phyloP scores from a whole-genome alignment of 2,797 vertebrate genomes.

The Eospalax fontanierii region DNA sequence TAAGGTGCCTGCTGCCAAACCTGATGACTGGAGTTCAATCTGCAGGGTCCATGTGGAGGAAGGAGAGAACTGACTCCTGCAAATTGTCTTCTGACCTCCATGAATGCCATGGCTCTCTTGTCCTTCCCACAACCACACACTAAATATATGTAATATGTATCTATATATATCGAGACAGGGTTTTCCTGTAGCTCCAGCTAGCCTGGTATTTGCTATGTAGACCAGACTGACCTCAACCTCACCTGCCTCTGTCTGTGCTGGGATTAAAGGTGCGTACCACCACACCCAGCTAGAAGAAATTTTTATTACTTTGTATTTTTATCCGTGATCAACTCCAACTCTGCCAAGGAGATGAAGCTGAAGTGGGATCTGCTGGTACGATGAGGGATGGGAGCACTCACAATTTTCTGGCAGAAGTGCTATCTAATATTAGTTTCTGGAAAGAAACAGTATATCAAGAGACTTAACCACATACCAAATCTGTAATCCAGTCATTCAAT shows the following conservation, averaged over 20 bases:
- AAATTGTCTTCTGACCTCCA: not conserved
- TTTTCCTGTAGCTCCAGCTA: too few relatives aligned
- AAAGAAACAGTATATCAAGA: not conserved
- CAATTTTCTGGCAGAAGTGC: not conserved
- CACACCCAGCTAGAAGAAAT: not conserved
- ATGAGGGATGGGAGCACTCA: not conserved
- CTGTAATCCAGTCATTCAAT: not conserved
- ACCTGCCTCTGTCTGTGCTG: too few relatives aligned
- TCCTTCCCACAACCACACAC: not conserved
- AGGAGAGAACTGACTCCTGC: not conserved
- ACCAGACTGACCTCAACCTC: too few relatives aligned
- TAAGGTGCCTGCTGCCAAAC: not conserved
- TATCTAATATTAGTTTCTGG: not conserved
- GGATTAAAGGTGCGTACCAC: too few relatives aligned
- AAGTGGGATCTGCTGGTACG: not conserved
- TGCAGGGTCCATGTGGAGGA: not conserved
- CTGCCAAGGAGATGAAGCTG: not conserved
- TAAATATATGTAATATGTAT: not conserved
- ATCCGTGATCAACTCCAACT: not conserved
- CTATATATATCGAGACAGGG: too few relatives aligned
- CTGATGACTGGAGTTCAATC: not conserved
- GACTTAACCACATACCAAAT: not conserved
- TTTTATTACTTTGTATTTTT: not conserved
- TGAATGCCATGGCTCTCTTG: too few relatives aligned
- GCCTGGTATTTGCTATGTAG: too few relatives aligned